A percentile compares a stretch with the other conserved stretches of the same genome.
Conservation (phyloP, 2,888 invertebrate species). For the Eugnorisma glareosa region DNA sequence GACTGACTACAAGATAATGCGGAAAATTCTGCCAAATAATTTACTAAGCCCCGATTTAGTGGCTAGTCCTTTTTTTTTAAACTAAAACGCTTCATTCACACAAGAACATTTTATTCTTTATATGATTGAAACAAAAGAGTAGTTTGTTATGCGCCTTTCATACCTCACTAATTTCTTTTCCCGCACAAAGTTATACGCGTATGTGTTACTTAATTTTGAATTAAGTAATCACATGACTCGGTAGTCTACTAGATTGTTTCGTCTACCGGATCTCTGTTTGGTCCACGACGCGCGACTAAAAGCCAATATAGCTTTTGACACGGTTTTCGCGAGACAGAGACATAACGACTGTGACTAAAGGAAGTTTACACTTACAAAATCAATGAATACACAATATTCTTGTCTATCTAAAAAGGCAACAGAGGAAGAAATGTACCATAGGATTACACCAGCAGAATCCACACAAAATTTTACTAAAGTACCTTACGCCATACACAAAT, state of each 20-base stretch:
- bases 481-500: background rate
- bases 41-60: no score
- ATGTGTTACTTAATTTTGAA: slow-evolving; percentile 32
- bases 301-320: slow-evolving; percentile 42
- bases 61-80: background rate
- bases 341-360: slow-evolving; percentile 19
- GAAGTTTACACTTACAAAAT: slow-evolving; percentile 20
- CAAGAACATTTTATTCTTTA: background rate
- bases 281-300: slow-evolving; percentile 1
- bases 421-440: background rate
- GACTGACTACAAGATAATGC: background rate
- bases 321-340: slow-evolving; percentile 27
- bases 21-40: background rate
- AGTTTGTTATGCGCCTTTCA: background rate
- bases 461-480: background rate
- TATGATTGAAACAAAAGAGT: slow-evolving; percentile 4
- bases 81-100: background rate
- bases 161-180: slow-evolving; percentile 7
- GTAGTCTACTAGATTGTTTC: slow-evolving; percentile 5
- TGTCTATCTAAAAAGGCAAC: background rate
- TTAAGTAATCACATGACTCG: slow-evolving; percentile 38
- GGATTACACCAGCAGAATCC: background rate
- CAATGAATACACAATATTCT: background rate
- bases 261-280: slow-evolving; percentile 31
- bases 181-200: slow-evolving; percentile 17